These are phyloP conservation scores for Pogonophryne albipinna DNA, from an alignment of 2,797 vertebrate genomes.

Conservation along the genomic window DNA sequence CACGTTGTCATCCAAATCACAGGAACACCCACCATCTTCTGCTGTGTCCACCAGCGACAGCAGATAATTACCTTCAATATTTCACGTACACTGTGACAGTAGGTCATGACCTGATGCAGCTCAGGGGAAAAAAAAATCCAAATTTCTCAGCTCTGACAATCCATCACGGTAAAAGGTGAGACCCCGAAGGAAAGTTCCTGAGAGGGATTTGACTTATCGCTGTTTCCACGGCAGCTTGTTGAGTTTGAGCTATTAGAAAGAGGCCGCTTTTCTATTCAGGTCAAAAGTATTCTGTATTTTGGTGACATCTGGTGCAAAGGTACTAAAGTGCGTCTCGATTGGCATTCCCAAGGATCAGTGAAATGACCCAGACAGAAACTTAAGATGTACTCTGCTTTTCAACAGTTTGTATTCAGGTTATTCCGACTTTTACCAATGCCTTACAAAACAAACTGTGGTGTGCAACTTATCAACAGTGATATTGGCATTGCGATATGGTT, in stretches of 20 bases:
- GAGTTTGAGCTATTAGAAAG: slow-evolving; percentile 60
- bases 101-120: slow-evolving; percentile 68
- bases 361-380: neutral
- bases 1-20: slow-evolving; percentile 49
- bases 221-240: slow-evolving; percentile 60
- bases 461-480: neutral
- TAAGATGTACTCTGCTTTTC: neutral
- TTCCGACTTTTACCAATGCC: neutral
- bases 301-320: neutral
- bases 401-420: neutral
- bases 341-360: neutral
- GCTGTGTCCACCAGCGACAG: slow-evolving; percentile 42
- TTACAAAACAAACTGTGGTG: neutral
- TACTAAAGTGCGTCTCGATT: neutral
- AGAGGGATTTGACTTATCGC: slow-evolving; percentile 56
- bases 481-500: neutral
- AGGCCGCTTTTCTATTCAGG: slow-evolving; percentile 22
- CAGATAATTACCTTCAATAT: slow-evolving; percentile 76
- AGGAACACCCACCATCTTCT: slow-evolving; percentile 5
- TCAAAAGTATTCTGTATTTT: slow-evolving; percentile 23
- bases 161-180: slow-evolving; percentile 64
- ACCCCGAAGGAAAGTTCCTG: slow-evolving; percentile 58
- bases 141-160: slow-evolving; percentile 67
- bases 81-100: slow-evolving; percentile 66
- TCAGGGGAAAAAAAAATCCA: slow-evolving; percentile 70